Evolutionary conservation across 2,113 vertebrate genomes (phyloP).

Genomic region (Chunga burmeisteri): DNA sequence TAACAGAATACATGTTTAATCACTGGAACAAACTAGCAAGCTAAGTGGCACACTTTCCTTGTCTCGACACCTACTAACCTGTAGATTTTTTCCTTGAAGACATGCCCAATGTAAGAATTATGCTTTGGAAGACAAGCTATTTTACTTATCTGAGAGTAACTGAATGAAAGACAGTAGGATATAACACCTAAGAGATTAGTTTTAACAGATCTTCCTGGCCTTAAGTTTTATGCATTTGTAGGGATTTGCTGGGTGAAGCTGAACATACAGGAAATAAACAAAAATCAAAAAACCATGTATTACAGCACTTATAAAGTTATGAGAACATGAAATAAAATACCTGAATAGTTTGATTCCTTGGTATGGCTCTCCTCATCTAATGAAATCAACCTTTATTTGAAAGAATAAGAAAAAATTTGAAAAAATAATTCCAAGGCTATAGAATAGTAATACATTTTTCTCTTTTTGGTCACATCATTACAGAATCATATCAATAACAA

Average conservation of each 20-base stretch:
- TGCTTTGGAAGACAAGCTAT: not conserved
- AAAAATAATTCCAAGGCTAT: not conserved
- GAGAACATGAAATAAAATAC: slow-evolving; percentile 66
- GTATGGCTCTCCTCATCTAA: slow-evolving; percentile 79
- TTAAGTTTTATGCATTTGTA: not conserved
- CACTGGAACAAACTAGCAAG: not conserved
- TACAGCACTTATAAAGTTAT: not conserved
- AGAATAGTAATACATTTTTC: not conserved
- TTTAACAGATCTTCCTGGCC: not conserved
- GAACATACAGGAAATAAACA: not conserved
- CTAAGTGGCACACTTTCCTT: not conserved
- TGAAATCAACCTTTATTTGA: slow-evolving; percentile 85
- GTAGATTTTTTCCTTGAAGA: not conserved
- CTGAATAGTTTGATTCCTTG: slow-evolving; percentile 71
- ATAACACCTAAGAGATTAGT: not conserved
- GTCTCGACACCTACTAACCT: not conserved
- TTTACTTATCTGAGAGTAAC: not conserved
- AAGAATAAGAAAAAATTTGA: not conserved
- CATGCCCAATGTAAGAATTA: not conserved
- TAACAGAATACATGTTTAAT: not conserved
- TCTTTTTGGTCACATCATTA: not conserved
- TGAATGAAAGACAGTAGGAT: not conserved
- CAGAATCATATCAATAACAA: not conserved
- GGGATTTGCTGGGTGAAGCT: not conserved
- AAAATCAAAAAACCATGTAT: not conserved